These are phyloP conservation scores for Ctenoplectra terminalis DNA, from an alignment of 1,140 invertebrate species.

Conservation along the genomic window DNA sequence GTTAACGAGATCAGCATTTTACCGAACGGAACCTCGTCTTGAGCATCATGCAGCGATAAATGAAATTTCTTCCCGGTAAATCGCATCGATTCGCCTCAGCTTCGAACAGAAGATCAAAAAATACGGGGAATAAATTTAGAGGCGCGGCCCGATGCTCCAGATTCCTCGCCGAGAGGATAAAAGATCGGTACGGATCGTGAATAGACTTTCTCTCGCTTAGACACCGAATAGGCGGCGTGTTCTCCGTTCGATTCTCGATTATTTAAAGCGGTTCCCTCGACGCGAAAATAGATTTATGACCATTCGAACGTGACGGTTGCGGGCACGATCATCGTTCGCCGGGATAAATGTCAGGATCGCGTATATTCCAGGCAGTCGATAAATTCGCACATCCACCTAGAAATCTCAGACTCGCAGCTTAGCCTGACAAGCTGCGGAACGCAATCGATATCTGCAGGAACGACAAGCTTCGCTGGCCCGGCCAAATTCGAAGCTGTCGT, in stretches of 20 bases:
- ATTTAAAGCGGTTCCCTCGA: not conserved
- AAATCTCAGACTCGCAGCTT: slow-evolving; percentile 60
- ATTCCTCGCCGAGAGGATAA: not conserved
- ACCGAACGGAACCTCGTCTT: not conserved
- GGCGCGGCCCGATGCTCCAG: not conserved
- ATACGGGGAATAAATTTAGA: not conserved
- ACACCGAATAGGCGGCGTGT: not conserved
- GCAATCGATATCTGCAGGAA: slow-evolving; percentile 67
- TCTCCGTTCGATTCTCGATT: not conserved
- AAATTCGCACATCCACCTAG: slow-evolving; percentile 51
- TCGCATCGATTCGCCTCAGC: not conserved
- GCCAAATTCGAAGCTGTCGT: slow-evolving; percentile 52
- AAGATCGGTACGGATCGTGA: no score
- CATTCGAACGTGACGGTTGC: slow-evolving; percentile 8
- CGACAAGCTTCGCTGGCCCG: slow-evolving; percentile 58
- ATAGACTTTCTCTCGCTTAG: not conserved
- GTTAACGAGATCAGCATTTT: slow-evolving; percentile 28
- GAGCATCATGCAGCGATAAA: not conserved
- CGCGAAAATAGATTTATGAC: slow-evolving; percentile 27
- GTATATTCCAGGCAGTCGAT: slow-evolving; percentile 51
- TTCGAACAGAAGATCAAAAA: not conserved
- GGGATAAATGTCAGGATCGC: slow-evolving; percentile 50
- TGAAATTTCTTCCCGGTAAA: not conserved
- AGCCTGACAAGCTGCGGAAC: slow-evolving; percentile 58
- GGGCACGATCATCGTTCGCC: slow-evolving; percentile 7